Conservation (phyloP, 2,113 vertebrate species). For the Syngnathus floridae region DNA sequence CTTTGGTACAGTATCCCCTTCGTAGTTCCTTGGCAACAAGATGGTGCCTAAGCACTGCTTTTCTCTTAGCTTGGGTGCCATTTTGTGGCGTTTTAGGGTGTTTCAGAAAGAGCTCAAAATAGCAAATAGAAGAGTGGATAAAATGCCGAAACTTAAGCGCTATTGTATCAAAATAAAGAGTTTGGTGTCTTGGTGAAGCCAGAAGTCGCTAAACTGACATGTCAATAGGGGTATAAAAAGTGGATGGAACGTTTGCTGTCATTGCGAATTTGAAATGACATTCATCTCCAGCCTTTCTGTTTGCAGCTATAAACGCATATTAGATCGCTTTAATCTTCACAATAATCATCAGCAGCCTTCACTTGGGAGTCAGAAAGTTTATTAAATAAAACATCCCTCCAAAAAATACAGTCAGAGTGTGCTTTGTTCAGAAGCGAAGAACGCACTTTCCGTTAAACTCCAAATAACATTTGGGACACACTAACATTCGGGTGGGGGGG, state of each 20-base stretch:
- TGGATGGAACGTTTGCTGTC: background rate
- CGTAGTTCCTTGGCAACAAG: too few species aligned
- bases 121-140: too few species aligned
- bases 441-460: background rate
- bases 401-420: background rate
- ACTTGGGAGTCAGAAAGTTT: slow-evolving; percentile 21
- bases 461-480: background rate
- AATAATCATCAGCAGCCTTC: slow-evolving; percentile 20
- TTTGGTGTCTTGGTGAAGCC: background rate
- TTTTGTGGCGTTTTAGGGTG: too few species aligned
- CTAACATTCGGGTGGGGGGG: background rate
- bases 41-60: too few species aligned
- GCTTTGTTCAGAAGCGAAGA: slow-evolving; percentile 1
- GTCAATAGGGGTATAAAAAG: background rate
- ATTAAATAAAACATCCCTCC: slow-evolving; percentile 27
- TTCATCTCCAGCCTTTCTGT: background rate
- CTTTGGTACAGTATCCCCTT: too few species aligned
- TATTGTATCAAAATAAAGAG: too few species aligned
- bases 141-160: too few species aligned
- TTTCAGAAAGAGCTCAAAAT: too few species aligned
- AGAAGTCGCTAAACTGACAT: background rate
- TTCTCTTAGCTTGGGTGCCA: too few species aligned
- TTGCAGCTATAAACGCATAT: background rate
- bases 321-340: slow-evolving; percentile 9
- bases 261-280: background rate